phyloP scores from a whole-genome alignment of 2,888 invertebrate species.

The Lycocerus yunnanus region DNA sequence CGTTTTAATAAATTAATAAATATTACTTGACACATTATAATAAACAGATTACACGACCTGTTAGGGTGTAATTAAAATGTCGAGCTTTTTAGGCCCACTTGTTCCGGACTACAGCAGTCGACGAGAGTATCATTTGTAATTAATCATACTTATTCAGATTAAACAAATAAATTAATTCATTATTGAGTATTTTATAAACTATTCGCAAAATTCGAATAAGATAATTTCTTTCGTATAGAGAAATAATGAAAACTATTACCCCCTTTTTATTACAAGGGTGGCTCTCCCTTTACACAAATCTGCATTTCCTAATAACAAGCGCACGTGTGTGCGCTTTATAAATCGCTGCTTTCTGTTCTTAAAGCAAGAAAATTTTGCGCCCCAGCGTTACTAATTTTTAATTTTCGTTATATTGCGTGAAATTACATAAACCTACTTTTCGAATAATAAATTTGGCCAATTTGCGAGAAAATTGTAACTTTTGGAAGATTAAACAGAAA shows the following conservation, averaged over 20 bases:
- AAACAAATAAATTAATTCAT: not conserved
- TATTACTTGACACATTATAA: not conserved
- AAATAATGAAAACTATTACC: not conserved
- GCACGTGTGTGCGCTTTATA: not conserved
- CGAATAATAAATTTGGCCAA: not conserved
- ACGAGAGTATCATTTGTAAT: not conserved
- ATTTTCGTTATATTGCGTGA: not conserved
- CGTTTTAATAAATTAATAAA: not conserved
- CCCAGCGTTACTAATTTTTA: not conserved
- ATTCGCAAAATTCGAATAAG: not conserved
- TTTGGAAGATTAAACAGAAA: not conserved
- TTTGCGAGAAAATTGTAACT: not conserved
- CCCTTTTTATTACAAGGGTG: not conserved
- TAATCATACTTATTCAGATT: not conserved
- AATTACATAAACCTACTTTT: not conserved
- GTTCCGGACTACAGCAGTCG: not conserved
- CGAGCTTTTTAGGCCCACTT: not conserved
- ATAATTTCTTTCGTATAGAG: not conserved
- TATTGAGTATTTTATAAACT: not conserved
- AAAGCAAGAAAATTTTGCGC: not conserved
- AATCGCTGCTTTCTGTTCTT: not conserved
- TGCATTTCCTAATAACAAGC: not conserved
- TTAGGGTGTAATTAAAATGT: not conserved
- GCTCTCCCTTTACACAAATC: not conserved
- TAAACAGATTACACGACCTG: not conserved